Percentiles rank a stretch among this genome's conserved stretches.
Conservation (phyloP, 2,888 invertebrate species). For the Gandaritis pyraliata region DNA sequence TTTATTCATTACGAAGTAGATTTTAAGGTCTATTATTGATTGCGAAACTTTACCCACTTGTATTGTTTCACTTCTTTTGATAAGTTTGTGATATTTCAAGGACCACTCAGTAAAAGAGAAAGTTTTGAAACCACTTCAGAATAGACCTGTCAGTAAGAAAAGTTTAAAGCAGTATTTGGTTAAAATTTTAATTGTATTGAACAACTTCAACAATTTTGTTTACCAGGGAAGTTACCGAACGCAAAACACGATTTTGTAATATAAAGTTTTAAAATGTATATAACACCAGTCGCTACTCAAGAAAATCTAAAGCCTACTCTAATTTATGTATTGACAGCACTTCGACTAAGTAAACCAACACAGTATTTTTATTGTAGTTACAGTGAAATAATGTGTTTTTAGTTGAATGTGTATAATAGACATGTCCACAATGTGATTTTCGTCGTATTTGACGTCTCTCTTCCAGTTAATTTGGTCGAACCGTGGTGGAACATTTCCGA, state of each 20-base stretch:
- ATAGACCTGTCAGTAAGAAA: slow-evolving; percentile 12
- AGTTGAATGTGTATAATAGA: too few species aligned
- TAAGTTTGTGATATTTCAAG: slow-evolving; percentile 8
- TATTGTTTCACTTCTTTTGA: neutral
- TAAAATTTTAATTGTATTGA: slow-evolving; percentile 6
- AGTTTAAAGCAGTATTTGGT: slow-evolving; percentile 1
- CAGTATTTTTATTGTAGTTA: too few species aligned
- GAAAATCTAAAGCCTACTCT: too few species aligned
- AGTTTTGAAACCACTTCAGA: slow-evolving; percentile 12
- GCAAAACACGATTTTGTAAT: neutral
- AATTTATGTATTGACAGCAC: too few species aligned
- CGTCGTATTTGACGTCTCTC: too few species aligned
- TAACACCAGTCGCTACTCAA: neutral
- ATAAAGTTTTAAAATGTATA: neutral
- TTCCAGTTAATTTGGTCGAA: neutral
- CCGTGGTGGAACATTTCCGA: neutral
- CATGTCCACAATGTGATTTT: too few species aligned
- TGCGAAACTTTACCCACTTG: neutral
- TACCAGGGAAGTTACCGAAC: neutral
- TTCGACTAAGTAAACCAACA: too few species aligned
- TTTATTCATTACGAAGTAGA: neutral
- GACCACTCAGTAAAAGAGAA: neutral
- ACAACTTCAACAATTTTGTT: neutral
- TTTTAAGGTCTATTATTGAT: neutral
- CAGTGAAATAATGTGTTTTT: too few species aligned